Evolutionary conservation across 2,113 vertebrate genomes (phyloP).

Genomic region (Sinocyclocheilus grahami): DNA sequence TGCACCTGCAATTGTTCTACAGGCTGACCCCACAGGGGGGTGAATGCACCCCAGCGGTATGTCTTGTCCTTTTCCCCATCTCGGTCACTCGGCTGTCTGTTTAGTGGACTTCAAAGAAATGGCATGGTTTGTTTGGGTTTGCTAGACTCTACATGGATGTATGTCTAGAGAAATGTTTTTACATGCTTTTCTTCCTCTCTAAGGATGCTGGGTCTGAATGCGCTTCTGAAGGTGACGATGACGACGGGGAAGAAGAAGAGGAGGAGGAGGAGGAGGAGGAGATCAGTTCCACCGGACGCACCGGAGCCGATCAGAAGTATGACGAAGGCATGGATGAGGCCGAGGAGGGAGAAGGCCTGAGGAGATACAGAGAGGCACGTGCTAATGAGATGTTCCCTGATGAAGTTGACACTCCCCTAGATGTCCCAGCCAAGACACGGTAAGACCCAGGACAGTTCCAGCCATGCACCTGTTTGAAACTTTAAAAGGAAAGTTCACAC

Average conservation of each 20-base stretch:
- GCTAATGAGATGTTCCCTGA: conserved; percentile 94
- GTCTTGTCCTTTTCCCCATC: conserved; percentile 52
- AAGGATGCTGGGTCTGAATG: conserved; percentile 65
- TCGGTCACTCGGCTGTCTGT: conserved; percentile 52
- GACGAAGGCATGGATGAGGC: conserved; percentile 85
- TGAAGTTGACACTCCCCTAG: conserved; percentile 91
- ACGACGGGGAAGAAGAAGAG: conserved; percentile 65
- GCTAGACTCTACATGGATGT: conserved; percentile 6
- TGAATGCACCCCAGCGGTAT: conserved; percentile 54
- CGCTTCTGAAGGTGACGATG: conserved; percentile 67
- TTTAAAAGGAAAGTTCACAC: background rate
- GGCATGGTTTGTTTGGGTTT: conserved; percentile 26
- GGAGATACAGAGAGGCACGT: conserved; percentile 87
- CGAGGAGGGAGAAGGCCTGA: conserved; percentile 84
- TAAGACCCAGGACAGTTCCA: conserved; percentile 61
- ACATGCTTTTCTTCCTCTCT: conserved; percentile 1
- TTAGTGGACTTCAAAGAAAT: conserved; percentile 51
- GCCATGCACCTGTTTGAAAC: background rate
- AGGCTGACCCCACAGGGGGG: conserved; percentile 62
- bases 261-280: conserved; percentile 86
- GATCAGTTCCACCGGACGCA: conserved; percentile 71
- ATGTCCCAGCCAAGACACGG: conserved; percentile 83
- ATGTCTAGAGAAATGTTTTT: conserved; percentile 23
- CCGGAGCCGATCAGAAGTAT: conserved; percentile 80
- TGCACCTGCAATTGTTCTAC: conserved; percentile 67